Conservation (phyloP, 2,797 vertebrate species). For the Scarus forsteni region DNA sequence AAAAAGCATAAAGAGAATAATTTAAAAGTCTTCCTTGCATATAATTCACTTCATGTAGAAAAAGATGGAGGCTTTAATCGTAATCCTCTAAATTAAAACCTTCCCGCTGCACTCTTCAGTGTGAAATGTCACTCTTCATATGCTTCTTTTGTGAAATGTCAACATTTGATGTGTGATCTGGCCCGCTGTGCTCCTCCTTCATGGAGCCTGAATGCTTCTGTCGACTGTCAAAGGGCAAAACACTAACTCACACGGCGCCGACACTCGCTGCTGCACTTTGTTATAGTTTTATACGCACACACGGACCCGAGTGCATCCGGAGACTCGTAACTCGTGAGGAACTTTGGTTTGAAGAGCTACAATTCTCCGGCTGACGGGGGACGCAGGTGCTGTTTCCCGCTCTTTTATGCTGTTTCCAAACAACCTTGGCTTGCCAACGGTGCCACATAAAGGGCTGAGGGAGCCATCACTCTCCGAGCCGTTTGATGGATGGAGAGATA, state of each 20-base stretch:
- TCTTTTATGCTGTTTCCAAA: conserved; percentile 77
- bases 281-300: conserved; percentile 33
- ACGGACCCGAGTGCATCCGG: conserved; percentile 17
- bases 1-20: conserved; percentile 25
- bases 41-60: background rate
- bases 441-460: conserved; percentile 68
- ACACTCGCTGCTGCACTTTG: conserved; percentile 37
- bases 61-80: conserved; percentile 4
- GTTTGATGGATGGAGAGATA: conserved; percentile 80
- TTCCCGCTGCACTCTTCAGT: conserved; percentile 11
- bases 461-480: conserved; percentile 63
- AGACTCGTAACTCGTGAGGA: conserved; percentile 50
- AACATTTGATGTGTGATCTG: conserved; percentile 49
- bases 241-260: conserved; percentile 46
- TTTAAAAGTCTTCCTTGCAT: conserved; percentile 9
- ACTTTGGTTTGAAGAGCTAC: conserved; percentile 43
- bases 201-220: conserved; percentile 18
- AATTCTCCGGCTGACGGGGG: conserved; percentile 58
- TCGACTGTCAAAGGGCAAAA: conserved; percentile 50
- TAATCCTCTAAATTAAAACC: conserved; percentile 27
- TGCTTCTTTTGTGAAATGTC: conserved; percentile 49
- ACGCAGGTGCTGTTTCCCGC: conserved; percentile 60
- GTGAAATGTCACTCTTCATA: conserved; percentile 47
- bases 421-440: conserved; percentile 70
- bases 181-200: conserved; percentile 17